Conservation (phyloP, 2,113 vertebrate genomes). For the Thunnus maccoyii region DNA sequence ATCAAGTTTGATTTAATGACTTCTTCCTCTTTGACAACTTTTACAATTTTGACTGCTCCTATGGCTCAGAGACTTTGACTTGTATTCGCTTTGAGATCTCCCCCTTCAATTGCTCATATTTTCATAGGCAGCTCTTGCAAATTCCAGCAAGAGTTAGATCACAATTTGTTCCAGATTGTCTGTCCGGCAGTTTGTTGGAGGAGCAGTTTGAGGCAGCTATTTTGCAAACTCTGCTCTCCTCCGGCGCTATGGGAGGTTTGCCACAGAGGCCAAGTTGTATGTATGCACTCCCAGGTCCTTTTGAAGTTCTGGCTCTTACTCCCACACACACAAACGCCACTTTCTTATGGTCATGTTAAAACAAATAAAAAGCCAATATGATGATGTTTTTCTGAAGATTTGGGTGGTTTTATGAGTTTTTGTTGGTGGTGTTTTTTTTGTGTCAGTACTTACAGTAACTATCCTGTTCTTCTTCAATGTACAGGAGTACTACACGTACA, state of each 20-base stretch:
- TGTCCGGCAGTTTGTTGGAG: constrained; percentile 44
- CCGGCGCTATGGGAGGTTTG: constrained; percentile 59
- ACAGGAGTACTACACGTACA: background rate
- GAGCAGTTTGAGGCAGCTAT: constrained; percentile 51
- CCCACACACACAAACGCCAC: background rate
- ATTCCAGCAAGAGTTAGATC: constrained; percentile 59
- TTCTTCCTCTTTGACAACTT: constrained; percentile 25
- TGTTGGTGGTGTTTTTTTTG: background rate
- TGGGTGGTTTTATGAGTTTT: constrained; percentile 20
- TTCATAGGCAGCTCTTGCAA: constrained; percentile 44
- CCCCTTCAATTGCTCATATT: constrained; percentile 48
- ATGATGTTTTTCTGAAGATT: constrained; percentile 25
- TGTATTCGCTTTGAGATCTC: background rate
- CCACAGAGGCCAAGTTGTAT: constrained; percentile 63
- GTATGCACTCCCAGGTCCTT: constrained; percentile 52
- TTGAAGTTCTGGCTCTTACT: constrained; percentile 46
- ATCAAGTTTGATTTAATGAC: constrained; percentile 34
- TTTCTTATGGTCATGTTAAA: constrained; percentile 38
- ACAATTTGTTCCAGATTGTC: constrained; percentile 74
- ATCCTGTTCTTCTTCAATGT: background rate
- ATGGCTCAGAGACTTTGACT: background rate
- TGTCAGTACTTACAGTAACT: background rate
- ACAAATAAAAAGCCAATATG: constrained; percentile 38
- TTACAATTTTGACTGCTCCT: constrained; percentile 3
- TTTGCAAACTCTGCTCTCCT: constrained; percentile 59